Evolutionary conservation across 2,888 invertebrate genomes (phyloP).

Genomic region (Glaucopsyche alexis): DNA sequence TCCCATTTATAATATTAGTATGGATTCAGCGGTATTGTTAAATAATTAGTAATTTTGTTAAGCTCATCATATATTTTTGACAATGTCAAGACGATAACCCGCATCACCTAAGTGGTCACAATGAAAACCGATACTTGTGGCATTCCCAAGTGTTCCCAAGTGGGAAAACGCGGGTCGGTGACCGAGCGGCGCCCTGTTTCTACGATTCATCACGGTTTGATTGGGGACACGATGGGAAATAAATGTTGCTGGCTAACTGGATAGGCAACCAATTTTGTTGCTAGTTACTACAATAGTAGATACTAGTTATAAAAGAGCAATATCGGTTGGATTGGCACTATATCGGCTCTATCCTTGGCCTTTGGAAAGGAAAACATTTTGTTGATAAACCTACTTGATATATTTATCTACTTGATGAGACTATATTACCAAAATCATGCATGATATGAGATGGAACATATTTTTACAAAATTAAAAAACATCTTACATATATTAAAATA

Average conservation of each 20-base stretch:
- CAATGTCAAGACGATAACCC: not conserved
- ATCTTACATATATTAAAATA: no score
- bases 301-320: not conserved
- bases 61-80: not conserved
- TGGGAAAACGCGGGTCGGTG: constrained; percentile 48
- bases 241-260: constrained; percentile 2
- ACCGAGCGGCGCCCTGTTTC: constrained; percentile 55
- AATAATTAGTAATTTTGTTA: no score
- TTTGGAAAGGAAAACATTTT: no score
- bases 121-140: constrained; percentile 31
- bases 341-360: no score
- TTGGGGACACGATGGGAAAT: constrained; percentile 39
- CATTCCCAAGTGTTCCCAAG: constrained; percentile 38
- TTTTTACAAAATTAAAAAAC: no score
- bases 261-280: constrained; percentile 9
- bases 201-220: constrained; percentile 56
- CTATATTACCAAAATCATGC: no score
- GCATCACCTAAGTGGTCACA: constrained; percentile 3
- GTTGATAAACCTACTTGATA: no score
- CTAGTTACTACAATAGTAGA: not conserved
- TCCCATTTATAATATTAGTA: no score
- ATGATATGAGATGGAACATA: no score
- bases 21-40: no score
- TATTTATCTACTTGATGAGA: no score
- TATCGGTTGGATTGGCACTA: not conserved